Evolutionary conservation across 1,140 invertebrate genomes (phyloP).

Genomic region (Gryllus bimaculatus): DNA sequence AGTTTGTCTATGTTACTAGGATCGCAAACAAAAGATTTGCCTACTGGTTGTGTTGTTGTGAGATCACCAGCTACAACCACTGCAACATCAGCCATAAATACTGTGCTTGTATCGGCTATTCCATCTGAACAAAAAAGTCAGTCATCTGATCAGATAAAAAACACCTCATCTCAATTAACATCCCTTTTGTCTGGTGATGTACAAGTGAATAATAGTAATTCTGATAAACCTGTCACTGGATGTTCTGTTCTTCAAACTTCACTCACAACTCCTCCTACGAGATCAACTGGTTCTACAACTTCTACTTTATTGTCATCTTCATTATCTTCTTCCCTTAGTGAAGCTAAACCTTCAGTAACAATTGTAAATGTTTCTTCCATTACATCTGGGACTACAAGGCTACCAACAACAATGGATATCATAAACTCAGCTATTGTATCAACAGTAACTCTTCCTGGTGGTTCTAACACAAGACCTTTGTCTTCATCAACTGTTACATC

Average conservation of each 20-base stretch:
- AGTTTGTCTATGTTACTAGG: neutral
- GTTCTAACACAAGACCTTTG: neutral
- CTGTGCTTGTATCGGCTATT: neutral
- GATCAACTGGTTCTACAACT: neutral
- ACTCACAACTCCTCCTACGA: neutral
- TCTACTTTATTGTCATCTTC: neutral
- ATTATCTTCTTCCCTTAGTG: neutral
- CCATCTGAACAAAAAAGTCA: neutral
- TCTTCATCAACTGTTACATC: constrained; percentile 25
- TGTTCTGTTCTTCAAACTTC: neutral
- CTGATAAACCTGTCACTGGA: neutral
- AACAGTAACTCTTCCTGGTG: constrained; percentile 4
- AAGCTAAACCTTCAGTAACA: too few relatives aligned
- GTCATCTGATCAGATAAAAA: neutral
- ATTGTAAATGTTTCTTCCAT: neutral
- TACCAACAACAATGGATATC: constrained; percentile 8
- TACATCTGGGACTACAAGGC: neutral
- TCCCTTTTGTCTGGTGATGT: neutral
- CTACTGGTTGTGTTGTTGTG: neutral
- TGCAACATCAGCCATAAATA: neutral
- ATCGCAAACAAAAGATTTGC: neutral
- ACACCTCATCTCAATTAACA: too few relatives aligned
- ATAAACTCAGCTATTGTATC: constrained; percentile 16
- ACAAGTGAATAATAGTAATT: neutral
- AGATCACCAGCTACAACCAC: neutral